A percentile compares a stretch with the other conserved stretches of the same genome.
Evolutionary conservation across 23 tunicate species (phyloP).

Genomic region (Aplidium turbinatum): DNA sequence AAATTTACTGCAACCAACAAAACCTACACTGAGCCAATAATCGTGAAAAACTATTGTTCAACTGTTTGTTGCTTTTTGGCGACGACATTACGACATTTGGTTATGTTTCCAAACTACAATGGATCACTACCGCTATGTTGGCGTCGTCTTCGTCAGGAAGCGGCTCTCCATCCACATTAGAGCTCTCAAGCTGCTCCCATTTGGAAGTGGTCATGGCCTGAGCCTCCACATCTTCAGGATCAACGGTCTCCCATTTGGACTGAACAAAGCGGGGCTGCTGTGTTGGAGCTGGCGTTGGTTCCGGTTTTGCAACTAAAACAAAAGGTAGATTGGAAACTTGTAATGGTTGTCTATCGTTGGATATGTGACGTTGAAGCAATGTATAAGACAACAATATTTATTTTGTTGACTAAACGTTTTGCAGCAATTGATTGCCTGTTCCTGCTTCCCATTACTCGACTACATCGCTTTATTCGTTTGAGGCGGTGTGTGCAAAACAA

Average conservation of each 20-base stretch:
- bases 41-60: not conserved
- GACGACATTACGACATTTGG: too few species aligned
- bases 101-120: too few species aligned
- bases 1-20: not conserved
- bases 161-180: slow-evolving; percentile 73
- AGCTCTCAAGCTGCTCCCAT: slow-evolving; percentile 89
- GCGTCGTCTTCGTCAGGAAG: slow-evolving; percentile 34
- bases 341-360: too few species aligned
- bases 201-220: slow-evolving; percentile 97
- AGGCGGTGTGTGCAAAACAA: too few species aligned
- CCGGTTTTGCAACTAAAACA: slow-evolving; percentile 13
- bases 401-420: too few species aligned
- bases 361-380: too few species aligned
- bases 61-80: too few species aligned
- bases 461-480: too few species aligned
- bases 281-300: slow-evolving; percentile 4
- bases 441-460: too few species aligned
- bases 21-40: not conserved
- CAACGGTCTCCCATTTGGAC: slow-evolving; percentile 95
- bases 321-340: too few species aligned
- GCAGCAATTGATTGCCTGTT: too few species aligned
- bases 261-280: slow-evolving; percentile 73
- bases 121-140: not conserved
- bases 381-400: too few species aligned
- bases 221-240: slow-evolving; percentile 91